phyloP scores from a whole-genome alignment of 2,888 invertebrate genomes.

The Tetragnatha montana region DNA sequence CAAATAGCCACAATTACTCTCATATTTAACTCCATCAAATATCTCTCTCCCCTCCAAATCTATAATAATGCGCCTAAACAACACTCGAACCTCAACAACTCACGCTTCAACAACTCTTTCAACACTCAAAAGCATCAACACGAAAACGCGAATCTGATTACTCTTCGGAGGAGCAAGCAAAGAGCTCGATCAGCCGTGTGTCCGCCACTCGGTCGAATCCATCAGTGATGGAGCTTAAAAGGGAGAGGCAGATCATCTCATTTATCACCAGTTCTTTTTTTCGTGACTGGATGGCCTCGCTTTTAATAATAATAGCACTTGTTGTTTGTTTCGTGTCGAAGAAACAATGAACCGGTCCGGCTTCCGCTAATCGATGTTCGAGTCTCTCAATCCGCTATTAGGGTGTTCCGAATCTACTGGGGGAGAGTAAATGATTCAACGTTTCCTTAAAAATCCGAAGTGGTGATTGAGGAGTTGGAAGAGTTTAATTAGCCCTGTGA shows the following conservation, averaged over 20 bases:
- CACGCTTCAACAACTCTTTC: too few relatives aligned
- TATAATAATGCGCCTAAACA: too few relatives aligned
- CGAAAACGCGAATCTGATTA: not conserved
- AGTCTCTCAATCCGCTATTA: conserved; percentile 41
- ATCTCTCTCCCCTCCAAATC: too few relatives aligned
- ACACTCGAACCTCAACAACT: too few relatives aligned
- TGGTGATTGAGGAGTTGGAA: too few relatives aligned
- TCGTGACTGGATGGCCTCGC: conserved; percentile 19
- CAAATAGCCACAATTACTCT: too few relatives aligned
- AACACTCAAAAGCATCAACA: not conserved
- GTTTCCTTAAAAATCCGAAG: too few relatives aligned
- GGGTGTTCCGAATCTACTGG: not conserved
- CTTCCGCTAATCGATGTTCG: conserved; percentile 44
- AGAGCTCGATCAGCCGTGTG: not conserved
- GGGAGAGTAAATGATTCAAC: not conserved
- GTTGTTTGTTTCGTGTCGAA: conserved; percentile 37
- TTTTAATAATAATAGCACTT: conserved; percentile 61
- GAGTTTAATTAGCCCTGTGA: too few relatives aligned
- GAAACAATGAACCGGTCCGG: conserved; percentile 53
- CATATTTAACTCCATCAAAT: too few relatives aligned
- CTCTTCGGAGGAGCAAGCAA: not conserved
- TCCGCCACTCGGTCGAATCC: not conserved
- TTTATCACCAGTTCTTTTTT: conserved; percentile 25
- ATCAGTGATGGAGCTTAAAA: not conserved
- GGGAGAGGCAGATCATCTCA: not conserved